phyloP scores from a whole-genome alignment of 2,113 vertebrate species.

The Chloropsis cyanopogon region DNA sequence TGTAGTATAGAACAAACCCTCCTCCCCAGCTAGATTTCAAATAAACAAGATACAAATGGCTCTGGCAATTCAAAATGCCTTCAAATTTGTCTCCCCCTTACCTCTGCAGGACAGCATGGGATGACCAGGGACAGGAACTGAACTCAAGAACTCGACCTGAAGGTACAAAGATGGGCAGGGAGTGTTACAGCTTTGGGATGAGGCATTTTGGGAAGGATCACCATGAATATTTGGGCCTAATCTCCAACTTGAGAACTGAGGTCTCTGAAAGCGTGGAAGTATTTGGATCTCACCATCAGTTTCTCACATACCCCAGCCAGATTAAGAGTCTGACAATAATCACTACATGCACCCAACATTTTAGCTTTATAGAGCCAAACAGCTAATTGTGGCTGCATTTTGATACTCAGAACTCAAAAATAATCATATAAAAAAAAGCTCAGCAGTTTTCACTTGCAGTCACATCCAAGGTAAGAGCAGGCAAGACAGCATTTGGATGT shows the following conservation, averaged over 20 bases:
- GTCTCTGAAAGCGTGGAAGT: neutral
- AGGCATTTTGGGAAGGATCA: neutral
- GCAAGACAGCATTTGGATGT: neutral
- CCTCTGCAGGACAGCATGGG: neutral
- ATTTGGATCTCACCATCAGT: neutral
- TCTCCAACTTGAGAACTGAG: neutral
- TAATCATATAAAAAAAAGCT: neutral
- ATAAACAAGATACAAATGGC: neutral
- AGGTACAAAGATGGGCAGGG: neutral
- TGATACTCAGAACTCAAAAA: neutral
- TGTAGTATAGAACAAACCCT: neutral
- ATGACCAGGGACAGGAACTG: neutral
- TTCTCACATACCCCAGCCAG: neutral
- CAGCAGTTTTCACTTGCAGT: neutral
- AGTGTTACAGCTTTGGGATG: neutral
- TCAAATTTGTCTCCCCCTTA: neutral
- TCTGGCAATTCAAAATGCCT: neutral
- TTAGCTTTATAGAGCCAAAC: neutral
- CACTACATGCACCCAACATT: neutral
- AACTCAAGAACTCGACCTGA: neutral
- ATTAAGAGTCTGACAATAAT: neutral
- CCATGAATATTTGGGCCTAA: neutral
- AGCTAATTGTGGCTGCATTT: neutral
- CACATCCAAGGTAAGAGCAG: neutral
- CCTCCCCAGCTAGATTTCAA: neutral